phyloP scores from a whole-genome alignment of 1,140 invertebrate species.

The Oncopeltus fasciatus region DNA sequence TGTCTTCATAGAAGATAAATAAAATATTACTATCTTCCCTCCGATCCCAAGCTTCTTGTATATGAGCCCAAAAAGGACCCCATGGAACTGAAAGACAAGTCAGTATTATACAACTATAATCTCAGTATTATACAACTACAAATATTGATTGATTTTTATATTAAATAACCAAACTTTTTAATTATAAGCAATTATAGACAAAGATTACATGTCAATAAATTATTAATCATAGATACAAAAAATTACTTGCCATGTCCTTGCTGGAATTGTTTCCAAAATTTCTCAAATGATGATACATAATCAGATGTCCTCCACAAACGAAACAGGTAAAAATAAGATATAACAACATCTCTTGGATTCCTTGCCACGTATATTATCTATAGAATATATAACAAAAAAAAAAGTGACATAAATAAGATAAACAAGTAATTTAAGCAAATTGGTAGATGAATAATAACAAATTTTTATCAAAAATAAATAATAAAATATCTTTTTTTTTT shows the following conservation, averaged over 20 bases:
- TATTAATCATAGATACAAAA: background rate
- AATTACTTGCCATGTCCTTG: constrained; percentile 40
- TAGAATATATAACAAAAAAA: background rate
- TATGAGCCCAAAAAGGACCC: constrained; percentile 57
- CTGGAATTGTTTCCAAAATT: constrained; percentile 57
- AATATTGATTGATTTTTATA: no score
- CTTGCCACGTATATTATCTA: constrained; percentile 64
- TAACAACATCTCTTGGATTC: constrained; percentile 65
- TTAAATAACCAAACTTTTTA: no score
- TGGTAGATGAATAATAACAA: no score
- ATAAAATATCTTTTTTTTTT: no score
- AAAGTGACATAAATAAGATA: no score
- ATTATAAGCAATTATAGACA: no score
- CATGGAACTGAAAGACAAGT: constrained; percentile 35
- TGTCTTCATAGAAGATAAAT: constrained; percentile 69
- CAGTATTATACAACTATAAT: no score
- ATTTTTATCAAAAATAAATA: no score
- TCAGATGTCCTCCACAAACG: constrained; percentile 44
- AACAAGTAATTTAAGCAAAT: no score
- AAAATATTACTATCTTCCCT: constrained; percentile 51
- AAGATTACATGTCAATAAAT: background rate
- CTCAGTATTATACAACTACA: background rate
- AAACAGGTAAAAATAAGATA: constrained; percentile 63
- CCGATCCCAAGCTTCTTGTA: constrained; percentile 54
- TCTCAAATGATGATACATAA: constrained; percentile 43